Evolutionary conservation across 64 coral and sea anemone species (phyloP).

Genomic region (Stylophora pistillata): DNA sequence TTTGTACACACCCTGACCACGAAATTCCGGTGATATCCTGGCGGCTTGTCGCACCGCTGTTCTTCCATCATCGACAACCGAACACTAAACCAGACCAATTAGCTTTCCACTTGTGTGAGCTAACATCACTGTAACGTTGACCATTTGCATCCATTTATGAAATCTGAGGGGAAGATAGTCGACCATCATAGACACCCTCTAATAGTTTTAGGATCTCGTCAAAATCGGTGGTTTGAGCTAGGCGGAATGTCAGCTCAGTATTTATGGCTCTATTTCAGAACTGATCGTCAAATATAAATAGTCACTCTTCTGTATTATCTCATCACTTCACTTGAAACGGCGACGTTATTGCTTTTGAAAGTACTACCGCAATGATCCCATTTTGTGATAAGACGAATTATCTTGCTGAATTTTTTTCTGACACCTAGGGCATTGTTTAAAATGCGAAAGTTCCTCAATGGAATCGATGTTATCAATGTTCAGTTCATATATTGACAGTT

Average conservation of each 20-base stretch:
- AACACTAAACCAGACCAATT: constrained; percentile 5
- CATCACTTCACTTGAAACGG: no score
- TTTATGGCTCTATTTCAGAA: not conserved
- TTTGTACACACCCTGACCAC: constrained; percentile 23
- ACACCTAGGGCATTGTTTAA: no score
- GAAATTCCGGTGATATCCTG: constrained; percentile 11
- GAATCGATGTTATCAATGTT: no score
- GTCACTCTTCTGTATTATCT: no score
- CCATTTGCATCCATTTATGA: constrained; percentile 41
- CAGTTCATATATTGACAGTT: no score
- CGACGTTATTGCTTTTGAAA: no score
- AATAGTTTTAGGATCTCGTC: constrained; percentile 41
- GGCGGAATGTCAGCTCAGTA: not conserved
- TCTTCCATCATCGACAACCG: constrained; percentile 8
- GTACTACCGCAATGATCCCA: no score
- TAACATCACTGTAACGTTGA: constrained; percentile 27
- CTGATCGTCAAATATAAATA: no score
- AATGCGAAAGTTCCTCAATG: no score
- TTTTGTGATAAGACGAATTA: no score
- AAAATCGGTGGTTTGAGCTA: constrained; percentile 31
- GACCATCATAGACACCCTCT: constrained; percentile 33
- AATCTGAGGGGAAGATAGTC: constrained; percentile 54
- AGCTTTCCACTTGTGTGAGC: constrained; percentile 2
- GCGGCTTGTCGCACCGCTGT: not conserved
- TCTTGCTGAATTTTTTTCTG: no score